Base-by-base conservation (phyloP, 2,888 invertebrate species). In the Sinopyrophorus schimmeli region DNA sequence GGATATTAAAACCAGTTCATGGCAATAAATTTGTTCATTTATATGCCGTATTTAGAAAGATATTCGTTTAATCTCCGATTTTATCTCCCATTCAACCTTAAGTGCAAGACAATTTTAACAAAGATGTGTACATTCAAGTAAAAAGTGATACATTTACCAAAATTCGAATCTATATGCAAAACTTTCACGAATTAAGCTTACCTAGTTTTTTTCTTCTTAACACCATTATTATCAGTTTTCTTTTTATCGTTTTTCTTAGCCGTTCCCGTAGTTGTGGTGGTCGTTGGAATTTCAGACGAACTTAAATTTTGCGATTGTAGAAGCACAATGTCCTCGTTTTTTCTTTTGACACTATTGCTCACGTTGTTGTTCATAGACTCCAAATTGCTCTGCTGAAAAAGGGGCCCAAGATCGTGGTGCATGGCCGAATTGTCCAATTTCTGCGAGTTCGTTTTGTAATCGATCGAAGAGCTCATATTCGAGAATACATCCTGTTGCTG, bases 201-300 rank as follows among this genome's bases (percentile, higher is more conserved):
- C 92, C 92, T 88, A 41, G 92, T 92, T 76, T 92, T 92, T n/a
- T n/a, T n/a, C 75, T 92, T 92, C 76, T 92, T 92, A 72, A 92
- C 92, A 21, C 90, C 88, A 32, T 89, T 89, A 69, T 88, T 90
- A 63, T 87, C 89, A 69, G 89, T 89, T 62, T 80, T 81, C 72
- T 90, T 90, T 74, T 92, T 86, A 66, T 87, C 88, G 61, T 86
- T 84, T 66, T 82, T 86, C 54, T 81, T 82, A 63, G 78, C 79
- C 5, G 68, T 66, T 3, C 78, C 74, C 5, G 80, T 74, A 5
- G 76, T 71, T 0, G 72, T 70, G 10, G 75, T 67, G 10, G 73
- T 63, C 43, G 68, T 62, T 1, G 68, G 64, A 37, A 70, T 68
- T 39, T 71, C 71, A 26, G 63, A 64, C 1, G 69, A 76, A 37